Base-by-base conservation (phyloP, 1,140 invertebrate species). In the Proctacanthus coquilletti region DNA sequence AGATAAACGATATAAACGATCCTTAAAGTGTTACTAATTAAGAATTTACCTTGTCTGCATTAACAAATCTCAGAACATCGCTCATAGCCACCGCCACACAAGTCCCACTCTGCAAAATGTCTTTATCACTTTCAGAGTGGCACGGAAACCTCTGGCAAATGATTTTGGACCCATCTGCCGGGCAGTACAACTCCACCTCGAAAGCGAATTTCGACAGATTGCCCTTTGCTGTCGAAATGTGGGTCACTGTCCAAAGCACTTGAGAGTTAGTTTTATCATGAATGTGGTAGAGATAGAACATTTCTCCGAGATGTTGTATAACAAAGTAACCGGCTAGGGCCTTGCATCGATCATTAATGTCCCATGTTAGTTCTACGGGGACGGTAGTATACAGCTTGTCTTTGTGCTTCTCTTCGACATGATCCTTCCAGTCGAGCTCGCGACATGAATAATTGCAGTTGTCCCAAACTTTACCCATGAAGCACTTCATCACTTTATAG, bases 231-330 rank as follows among this genome's bases (percentile, higher is more conserved):
- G 53, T 56, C 13, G 56, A 58, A 9, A 56, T 58, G 31, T 50
- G 54, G 14, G 55, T 58, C 55, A 56, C 56, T 39, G 56, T 59
- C 30, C 54, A 58, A 2, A 56, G 46, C 11, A 56, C 44, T 14
- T 51, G 47, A 20, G 3, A 34, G 33, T 36, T 5, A 33, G 51
- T 45, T 35, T 48, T 48, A 31, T 59, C 55, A 14, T 49, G 44
- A 13, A 59, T 50, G 43, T 59, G 56, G 21, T 56, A 59, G 34
- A 59, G 55, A 41, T 59, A 58, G 34, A 59, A 59, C 49, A 56
- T 56, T 40, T 58, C 56, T 21, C 53, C 49, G 32, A 42, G 46
- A 3, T 51, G 46, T 37, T 58, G 44, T 33, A 59, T 56, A 9
- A 59, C 50, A 39, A 58, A 59, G 29, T 58, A 59, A 1, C 55